Percentiles rank a stretch among this genome's conserved stretches.
Conservation (phyloP, 2,888 invertebrate genomes). For the Biston stratarius region DNA sequence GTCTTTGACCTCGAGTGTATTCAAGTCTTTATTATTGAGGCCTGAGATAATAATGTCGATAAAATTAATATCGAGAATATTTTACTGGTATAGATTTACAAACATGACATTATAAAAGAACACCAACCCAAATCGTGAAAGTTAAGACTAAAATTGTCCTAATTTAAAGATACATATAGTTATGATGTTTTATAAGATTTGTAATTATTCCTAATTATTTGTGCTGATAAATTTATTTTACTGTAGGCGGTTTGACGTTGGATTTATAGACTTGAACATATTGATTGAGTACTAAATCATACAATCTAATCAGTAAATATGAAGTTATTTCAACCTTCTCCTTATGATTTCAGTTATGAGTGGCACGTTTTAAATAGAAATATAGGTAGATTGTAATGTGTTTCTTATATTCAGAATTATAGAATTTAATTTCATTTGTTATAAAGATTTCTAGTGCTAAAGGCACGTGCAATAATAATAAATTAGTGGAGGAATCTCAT, state of each 20-base stretch:
- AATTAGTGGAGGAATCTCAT: too few species aligned
- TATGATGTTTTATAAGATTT: too few species aligned
- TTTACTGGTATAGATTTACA: too few species aligned
- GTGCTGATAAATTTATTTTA: neutral
- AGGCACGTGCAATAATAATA: too few species aligned
- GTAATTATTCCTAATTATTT: too few species aligned
- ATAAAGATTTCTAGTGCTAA: neutral
- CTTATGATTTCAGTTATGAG: neutral
- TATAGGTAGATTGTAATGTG: neutral
- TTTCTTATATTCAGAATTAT: neutral
- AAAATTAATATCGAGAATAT: neutral
- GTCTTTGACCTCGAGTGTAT: neutral
- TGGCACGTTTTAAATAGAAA: neutral
- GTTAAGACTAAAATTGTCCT: too few species aligned
- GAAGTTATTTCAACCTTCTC: neutral
- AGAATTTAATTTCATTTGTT: neutral
- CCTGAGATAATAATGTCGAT: constrained; percentile 14
- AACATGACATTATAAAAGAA: too few species aligned
- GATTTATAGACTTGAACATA: neutral
- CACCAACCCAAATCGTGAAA: too few species aligned
- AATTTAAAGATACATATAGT: too few species aligned
- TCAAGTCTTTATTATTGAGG: constrained; percentile 7
- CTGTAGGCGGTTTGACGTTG: neutral
- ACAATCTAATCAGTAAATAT: constrained; percentile 1
- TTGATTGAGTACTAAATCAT: neutral